Percentiles rank a stretch among this genome's conserved stretches.
Evolutionary conservation across 2,113 vertebrate genomes (phyloP).

Genomic region (Pteropus alecto): DNA sequence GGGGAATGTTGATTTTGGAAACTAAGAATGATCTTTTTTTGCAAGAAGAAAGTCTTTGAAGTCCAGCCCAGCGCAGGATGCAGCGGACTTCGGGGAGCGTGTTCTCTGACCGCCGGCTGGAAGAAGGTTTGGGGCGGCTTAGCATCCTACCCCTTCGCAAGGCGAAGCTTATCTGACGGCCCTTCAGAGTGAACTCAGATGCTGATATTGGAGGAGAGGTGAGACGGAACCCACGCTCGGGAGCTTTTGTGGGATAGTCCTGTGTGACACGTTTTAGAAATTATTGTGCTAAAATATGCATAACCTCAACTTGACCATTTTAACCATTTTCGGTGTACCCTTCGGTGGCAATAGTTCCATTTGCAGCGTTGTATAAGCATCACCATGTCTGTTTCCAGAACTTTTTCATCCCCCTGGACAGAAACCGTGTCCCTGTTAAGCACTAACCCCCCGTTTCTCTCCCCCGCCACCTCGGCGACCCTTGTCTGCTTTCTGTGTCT

Average conservation of each 20-base stretch:
- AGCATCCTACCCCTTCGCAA: neutral
- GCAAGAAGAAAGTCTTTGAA: conserved; percentile 59
- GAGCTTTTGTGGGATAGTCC: accelerated
- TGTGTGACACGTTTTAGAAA: neutral
- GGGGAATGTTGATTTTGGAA: conserved; percentile 68
- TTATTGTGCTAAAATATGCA: neutral
- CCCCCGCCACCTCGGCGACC: too few relatives aligned
- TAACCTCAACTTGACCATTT: neutral
- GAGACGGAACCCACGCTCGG: neutral
- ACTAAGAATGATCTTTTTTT: conserved; percentile 30
- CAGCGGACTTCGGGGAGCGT: neutral
- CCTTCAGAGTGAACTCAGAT: accelerated
- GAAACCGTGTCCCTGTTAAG: neutral
- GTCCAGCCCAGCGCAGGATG: neutral
- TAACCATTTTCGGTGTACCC: neutral
- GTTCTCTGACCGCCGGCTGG: neutral
- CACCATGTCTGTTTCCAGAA: neutral
- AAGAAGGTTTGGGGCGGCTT: neutral
- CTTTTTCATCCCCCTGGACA: neutral
- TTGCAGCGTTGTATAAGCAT: neutral
- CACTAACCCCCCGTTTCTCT: accelerated
- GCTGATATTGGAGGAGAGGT: accelerated
- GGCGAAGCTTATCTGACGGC: neutral
- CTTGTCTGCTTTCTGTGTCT: neutral
- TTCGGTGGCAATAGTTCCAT: too few relatives aligned